These are phyloP conservation scores for Karalla daura DNA, from an alignment of 2,797 vertebrate species.

Conservation along the genomic window DNA sequence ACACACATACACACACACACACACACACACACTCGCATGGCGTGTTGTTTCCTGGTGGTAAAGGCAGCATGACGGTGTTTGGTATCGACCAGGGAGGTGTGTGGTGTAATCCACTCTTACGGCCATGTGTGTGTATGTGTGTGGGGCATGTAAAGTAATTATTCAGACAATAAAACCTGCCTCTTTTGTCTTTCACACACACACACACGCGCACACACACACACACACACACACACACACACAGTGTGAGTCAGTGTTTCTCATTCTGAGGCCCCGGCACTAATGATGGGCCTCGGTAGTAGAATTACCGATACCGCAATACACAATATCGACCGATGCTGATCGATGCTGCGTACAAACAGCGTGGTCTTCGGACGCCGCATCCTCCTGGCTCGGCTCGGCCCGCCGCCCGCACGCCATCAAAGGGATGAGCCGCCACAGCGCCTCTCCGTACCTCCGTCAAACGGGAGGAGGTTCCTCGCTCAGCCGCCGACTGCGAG, in stretches of 20 bases:
- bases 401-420: no score
- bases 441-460: no score
- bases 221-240: no score
- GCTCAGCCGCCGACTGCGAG: no score
- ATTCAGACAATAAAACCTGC: slow-evolving; percentile 61
- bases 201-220: no score
- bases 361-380: background rate
- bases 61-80: slow-evolving; percentile 58
- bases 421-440: no score
- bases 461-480: no score
- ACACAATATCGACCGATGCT: slow-evolving; percentile 28
- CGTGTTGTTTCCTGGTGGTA: slow-evolving; percentile 49
- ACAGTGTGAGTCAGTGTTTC: no score
- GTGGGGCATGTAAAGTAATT: slow-evolving; percentile 61
- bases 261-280: background rate
- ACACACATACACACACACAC: slow-evolving; percentile 1
- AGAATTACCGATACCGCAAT: slow-evolving; percentile 11
- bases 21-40: slow-evolving; percentile 13
- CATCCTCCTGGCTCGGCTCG: no score
- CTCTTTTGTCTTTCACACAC: slow-evolving; percentile 44
- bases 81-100: slow-evolving; percentile 52
- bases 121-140: slow-evolving; percentile 42
- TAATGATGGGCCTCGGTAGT: slow-evolving; percentile 29
- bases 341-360: slow-evolving; percentile 35
- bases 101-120: slow-evolving; percentile 70